These are phyloP conservation scores for Pediacus dermestoides DNA, from an alignment of 2,888 invertebrate species.

Conservation along the genomic window DNA sequence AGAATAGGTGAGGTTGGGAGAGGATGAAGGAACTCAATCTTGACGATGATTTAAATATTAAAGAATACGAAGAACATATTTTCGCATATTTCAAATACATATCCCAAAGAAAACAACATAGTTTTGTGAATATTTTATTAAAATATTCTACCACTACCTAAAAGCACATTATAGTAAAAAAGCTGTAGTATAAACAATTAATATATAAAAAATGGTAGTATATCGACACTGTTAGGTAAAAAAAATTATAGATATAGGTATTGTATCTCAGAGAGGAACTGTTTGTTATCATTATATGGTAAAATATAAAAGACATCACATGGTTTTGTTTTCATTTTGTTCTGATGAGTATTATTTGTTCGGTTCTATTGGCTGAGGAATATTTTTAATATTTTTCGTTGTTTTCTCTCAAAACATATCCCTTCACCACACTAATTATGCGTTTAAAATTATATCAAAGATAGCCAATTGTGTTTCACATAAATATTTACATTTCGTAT, in stretches of 20 bases:
- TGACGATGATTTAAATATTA: too few relatives aligned
- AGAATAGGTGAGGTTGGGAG: too few relatives aligned
- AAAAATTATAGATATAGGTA: conserved; percentile 17
- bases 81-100: too few relatives aligned
- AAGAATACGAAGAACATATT: too few relatives aligned
- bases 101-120: conserved; percentile 14
- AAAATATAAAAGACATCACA: conserved; percentile 44
- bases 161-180: conserved; percentile 34
- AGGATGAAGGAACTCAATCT: too few relatives aligned
- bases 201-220: conserved; percentile 26
- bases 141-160: conserved; percentile 41
- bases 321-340: too few relatives aligned
- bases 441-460: conserved; percentile 14
- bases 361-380: conserved; percentile 32
- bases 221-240: conserved; percentile 21
- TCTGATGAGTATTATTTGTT: conserved; percentile 43
- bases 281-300: conserved; percentile 27
- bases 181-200: not conserved
- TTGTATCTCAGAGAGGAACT: conserved; percentile 25
- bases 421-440: conserved; percentile 31
- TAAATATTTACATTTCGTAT: too few relatives aligned
- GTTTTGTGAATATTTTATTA: conserved; percentile 33
- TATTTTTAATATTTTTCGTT: conserved; percentile 28
- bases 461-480: conserved; percentile 1
- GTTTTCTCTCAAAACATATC: conserved; percentile 28